Evolutionary conservation across 2,797 vertebrate species (phyloP), one percentile per base, ranked within the genome.

Genomic region (Mus minutoides): DNA sequence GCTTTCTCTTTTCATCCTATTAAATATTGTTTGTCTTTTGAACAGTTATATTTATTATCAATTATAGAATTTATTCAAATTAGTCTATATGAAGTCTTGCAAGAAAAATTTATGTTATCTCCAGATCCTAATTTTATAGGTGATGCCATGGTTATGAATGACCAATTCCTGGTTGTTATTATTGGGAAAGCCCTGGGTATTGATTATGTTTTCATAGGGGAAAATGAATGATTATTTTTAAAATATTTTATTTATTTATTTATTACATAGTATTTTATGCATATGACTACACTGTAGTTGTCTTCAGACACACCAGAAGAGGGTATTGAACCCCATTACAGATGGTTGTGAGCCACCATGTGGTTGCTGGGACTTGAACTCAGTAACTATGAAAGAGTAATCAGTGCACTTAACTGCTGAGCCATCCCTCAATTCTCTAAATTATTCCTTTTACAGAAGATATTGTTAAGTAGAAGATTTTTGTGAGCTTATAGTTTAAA

Each of bases 71-170:
- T 19, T 78, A 77, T 89, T 29, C 49, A 77, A 56, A 49, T 83
- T 84, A n/a, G 10, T 14, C 37, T 0, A 17, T 69, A 54, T 69
- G 6, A 13, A 69, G 21, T 52, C n/a, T n/a, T 16, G 49, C 52
- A 84, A 88, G 46, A 94, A 54, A 86, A 86, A 84, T 24, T 22
- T 24, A 21, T 94, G 17, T 71, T n/a, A 94, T 92, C 84, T 84
- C 43, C 54, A 69, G 37, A 69, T 85, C 3, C 64, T 92, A 26
- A 29, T 91, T 11, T 80, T 96, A 8, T 71, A 75, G 49, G 43
- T 88, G 78, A 77, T 77, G 12, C 69, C 21, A 49, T 17, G 1
- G 1, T 2, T 67, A 29, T 84, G n/a, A 87, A 78, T 54, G 24
- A 88, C 14, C 19, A 40, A 64, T 0, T 82, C 73, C 22, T 40